phyloP scores from a whole-genome alignment of 2,113 vertebrate genomes.

The Plecotus auritus region DNA sequence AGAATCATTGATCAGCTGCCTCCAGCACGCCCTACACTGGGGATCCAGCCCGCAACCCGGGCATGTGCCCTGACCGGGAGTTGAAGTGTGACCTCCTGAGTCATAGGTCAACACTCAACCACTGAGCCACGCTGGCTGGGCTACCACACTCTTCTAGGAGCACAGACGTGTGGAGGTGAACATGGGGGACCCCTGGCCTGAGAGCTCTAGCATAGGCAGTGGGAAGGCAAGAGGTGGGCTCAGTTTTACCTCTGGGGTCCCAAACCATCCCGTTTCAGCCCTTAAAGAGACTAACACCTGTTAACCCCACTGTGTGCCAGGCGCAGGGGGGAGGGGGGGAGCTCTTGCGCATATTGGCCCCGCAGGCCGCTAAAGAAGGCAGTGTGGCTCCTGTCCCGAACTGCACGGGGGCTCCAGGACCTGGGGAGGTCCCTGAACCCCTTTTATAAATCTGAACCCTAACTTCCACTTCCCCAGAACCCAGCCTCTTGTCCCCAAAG shows the following conservation, averaged over 20 bases:
- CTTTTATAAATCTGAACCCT: not conserved
- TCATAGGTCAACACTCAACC: too few relatives aligned
- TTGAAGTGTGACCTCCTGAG: too few relatives aligned
- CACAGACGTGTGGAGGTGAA: fast-evolving
- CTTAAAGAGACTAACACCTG: not conserved
- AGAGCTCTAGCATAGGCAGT: not conserved
- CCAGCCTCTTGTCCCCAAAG: not conserved
- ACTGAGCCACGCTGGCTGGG: too few relatives aligned
- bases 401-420: not conserved
- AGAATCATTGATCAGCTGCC: too few relatives aligned
- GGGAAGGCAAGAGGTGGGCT: not conserved
- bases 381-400: fast-evolving
- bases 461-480: not conserved
- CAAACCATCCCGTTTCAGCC: not conserved
- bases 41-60: too few relatives aligned
- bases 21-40: too few relatives aligned
- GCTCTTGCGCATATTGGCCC: fast-evolving
- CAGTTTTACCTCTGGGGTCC: not conserved
- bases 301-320: not conserved
- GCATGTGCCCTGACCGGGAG: too few relatives aligned
- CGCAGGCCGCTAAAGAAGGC: not conserved
- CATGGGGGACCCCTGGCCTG: fast-evolving
- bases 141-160: not conserved
- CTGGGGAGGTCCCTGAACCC: too few relatives aligned
- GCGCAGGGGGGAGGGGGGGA: fast-evolving